Percentiles rank a stretch among this genome's conserved stretches.
Conservation (phyloP, 2,113 vertebrate species). For the Motacilla alba region DNA sequence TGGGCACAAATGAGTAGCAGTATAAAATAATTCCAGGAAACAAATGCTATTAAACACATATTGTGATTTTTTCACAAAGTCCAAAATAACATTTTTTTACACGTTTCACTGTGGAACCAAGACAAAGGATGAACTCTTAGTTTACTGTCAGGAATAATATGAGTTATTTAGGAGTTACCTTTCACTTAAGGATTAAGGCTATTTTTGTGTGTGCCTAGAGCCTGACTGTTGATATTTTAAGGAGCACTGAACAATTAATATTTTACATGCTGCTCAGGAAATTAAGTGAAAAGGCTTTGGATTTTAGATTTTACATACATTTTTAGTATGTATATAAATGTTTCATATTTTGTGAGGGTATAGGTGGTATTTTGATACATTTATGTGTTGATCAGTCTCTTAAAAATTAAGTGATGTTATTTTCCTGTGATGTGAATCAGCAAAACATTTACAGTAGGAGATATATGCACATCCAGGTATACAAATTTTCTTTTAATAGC, state of each 20-base stretch:
- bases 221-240: not conserved
- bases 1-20: not conserved
- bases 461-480: not conserved
- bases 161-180: not conserved
- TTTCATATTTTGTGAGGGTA: not conserved
- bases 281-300: not conserved
- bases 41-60: not conserved
- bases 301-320: not conserved
- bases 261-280: not conserved
- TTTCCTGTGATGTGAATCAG: not conserved
- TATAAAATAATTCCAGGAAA: not conserved
- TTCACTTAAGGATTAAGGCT: not conserved
- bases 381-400: not conserved
- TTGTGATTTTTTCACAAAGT: not conserved
- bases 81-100: not conserved
- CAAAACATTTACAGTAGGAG: not conserved
- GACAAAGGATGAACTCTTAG: not conserved
- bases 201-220: not conserved
- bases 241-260: not conserved
- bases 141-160: not conserved
- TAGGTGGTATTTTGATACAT: not conserved
- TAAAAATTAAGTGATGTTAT: not conserved
- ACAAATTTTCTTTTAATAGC: not conserved
- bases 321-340: not conserved
- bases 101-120: not conserved